Conservation (phyloP, 1,140 invertebrate species). For the Caenorhabditis tropicalis region DNA sequence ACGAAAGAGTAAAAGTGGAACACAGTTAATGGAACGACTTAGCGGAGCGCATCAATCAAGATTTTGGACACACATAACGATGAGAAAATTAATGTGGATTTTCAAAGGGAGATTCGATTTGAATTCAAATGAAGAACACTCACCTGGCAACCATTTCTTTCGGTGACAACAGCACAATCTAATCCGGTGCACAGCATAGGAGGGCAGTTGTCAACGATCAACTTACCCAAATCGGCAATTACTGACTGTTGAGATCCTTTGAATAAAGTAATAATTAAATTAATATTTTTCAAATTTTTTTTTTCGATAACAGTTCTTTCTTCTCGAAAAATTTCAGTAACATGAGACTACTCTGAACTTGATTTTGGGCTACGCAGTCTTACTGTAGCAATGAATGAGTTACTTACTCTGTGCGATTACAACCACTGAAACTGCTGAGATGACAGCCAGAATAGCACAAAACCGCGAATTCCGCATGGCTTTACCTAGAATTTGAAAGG, state of each 20-base stretch:
- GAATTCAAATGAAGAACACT: neutral
- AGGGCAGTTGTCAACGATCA: constrained; percentile 72
- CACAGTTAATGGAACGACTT: neutral
- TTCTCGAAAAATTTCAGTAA: no score
- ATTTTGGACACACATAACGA: neutral
- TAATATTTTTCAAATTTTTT: neutral
- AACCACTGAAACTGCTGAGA: constrained; percentile 37
- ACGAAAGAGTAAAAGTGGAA: constrained; percentile 27
- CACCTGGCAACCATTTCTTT: constrained; percentile 71
- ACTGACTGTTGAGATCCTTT: constrained; percentile 67
- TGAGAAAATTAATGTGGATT: neutral
- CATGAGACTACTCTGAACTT: no score
- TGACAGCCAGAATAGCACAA: neutral
- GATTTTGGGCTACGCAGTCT: no score
- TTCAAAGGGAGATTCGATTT: neutral
- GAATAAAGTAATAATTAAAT: neutral
- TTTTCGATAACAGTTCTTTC: neutral
- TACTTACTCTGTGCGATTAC: constrained; percentile 34
- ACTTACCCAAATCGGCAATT: constrained; percentile 70
- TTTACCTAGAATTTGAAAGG: constrained; percentile 1
- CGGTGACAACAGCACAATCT: constrained; percentile 71
- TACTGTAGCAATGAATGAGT: no score
- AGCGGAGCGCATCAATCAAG: neutral
- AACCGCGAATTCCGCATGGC: constrained; percentile 14
- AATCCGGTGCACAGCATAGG: constrained; percentile 71